These are phyloP conservation scores for Drosophila takahashii DNA, from an alignment of 1,140 invertebrate genomes.

Conservation along the genomic window DNA sequence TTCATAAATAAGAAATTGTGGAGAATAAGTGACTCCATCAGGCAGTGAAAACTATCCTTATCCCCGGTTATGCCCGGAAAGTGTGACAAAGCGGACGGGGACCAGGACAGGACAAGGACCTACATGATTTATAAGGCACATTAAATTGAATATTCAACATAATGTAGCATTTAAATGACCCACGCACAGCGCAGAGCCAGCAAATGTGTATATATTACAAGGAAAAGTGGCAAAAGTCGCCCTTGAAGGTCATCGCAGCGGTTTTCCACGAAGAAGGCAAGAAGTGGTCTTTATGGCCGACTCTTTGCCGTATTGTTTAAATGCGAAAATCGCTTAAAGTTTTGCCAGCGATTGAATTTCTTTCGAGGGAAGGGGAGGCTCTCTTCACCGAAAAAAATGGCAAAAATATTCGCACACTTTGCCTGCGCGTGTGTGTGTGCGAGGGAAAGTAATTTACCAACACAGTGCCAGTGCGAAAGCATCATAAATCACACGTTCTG, in stretches of 20 bases:
- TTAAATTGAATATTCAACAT: slow-evolving; percentile 82
- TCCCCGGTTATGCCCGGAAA: slow-evolving; percentile 4
- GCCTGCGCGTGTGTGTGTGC: slow-evolving; percentile 39
- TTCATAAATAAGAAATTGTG: slow-evolving; percentile 1
- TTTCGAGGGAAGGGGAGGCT: neutral
- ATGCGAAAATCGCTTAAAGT: slow-evolving; percentile 60
- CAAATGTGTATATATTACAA: slow-evolving; percentile 11
- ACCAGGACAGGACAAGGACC: slow-evolving; percentile 53
- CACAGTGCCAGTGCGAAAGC: slow-evolving; percentile 42
- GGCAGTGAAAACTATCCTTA: slow-evolving; percentile 16
- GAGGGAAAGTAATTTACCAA: slow-evolving; percentile 73
- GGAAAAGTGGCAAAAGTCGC: slow-evolving; percentile 2
- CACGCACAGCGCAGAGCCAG: slow-evolving; percentile 40
- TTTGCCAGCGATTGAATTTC: slow-evolving; percentile 52
- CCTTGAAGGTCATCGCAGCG: slow-evolving; percentile 24
- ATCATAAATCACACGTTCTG: slow-evolving; percentile 78
- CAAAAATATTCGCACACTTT: slow-evolving; percentile 30
- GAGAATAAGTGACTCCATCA: slow-evolving; percentile 11
- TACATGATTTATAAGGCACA: slow-evolving; percentile 80
- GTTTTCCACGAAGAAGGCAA: neutral
- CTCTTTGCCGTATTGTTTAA: slow-evolving; percentile 39
- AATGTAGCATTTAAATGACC: slow-evolving; percentile 80
- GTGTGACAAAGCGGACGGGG: slow-evolving; percentile 26
- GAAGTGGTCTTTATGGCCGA: neutral
- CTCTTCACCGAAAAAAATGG: neutral